Conservation (phyloP, 2,797 vertebrate species). For the Anabas testudineus region DNA sequence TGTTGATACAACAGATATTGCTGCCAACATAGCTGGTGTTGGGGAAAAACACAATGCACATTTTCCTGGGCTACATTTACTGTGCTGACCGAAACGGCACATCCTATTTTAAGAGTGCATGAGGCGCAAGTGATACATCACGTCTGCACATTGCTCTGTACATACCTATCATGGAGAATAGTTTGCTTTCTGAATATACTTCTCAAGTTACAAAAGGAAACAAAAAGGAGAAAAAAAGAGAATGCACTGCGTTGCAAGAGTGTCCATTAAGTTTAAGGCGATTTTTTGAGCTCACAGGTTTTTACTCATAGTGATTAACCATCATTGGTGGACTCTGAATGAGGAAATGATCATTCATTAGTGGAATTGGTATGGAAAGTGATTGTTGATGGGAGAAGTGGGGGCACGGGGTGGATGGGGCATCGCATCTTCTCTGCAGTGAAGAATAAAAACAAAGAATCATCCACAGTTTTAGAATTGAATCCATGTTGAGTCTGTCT, state of each 20-base stretch:
- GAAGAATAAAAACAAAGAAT: slow-evolving; percentile 58
- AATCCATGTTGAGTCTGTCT: slow-evolving; percentile 50
- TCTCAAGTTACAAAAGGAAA: slow-evolving; percentile 92
- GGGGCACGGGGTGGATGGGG: slow-evolving; percentile 25
- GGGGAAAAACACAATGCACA: slow-evolving; percentile 35
- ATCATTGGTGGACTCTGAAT: slow-evolving; percentile 71
- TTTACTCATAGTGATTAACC: slow-evolving; percentile 80
- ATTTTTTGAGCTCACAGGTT: slow-evolving; percentile 98
- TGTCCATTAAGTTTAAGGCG: slow-evolving; percentile 99
- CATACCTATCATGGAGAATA: slow-evolving; percentile 94
- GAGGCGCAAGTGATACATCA: slow-evolving; percentile 88
- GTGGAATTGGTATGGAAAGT: slow-evolving; percentile 59
- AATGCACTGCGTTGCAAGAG: slow-evolving; percentile 96
- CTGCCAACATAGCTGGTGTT: slow-evolving; percentile 44
- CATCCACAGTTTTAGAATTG: slow-evolving; percentile 64
- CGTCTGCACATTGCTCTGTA: slow-evolving; percentile 95
- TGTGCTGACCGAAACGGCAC: slow-evolving; percentile 29
- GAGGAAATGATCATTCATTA: slow-evolving; percentile 71
- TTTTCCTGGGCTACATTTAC: slow-evolving; percentile 46
- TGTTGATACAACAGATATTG: slow-evolving; percentile 74
- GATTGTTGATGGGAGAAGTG: slow-evolving; percentile 50
- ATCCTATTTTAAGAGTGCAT: slow-evolving; percentile 51
- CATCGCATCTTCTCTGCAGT: slow-evolving; percentile 57
- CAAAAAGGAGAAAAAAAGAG: slow-evolving; percentile 41
- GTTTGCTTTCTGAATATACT: slow-evolving; percentile 96